phyloP scores from a whole-genome alignment of 2,797 vertebrate genomes.

The Bufotes viridis region DNA sequence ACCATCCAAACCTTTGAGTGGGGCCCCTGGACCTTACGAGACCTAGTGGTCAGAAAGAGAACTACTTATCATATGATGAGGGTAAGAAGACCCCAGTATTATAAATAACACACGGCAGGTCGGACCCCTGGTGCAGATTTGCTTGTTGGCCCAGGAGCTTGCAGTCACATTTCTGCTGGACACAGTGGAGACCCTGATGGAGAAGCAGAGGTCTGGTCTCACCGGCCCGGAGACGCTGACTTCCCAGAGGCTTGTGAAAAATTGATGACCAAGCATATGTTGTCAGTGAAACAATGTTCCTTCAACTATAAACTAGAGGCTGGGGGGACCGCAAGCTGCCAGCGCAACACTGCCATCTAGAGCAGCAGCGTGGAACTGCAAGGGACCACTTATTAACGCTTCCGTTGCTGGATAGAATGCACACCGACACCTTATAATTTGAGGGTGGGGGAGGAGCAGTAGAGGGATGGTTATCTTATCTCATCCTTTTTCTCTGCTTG shows the following conservation, averaged over 20 bases:
- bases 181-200: neutral
- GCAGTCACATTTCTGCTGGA: neutral
- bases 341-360: conserved; percentile 48
- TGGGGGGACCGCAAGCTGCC: neutral
- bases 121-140: too few relatives aligned
- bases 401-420: neutral
- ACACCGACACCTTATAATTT: neutral
- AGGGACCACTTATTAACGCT: neutral
- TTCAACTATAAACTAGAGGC: neutral
- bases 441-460: neutral
- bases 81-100: too few relatives aligned
- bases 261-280: conserved; percentile 60
- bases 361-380: neutral
- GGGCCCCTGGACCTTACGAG: too few relatives aligned
- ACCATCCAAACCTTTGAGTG: too few relatives aligned
- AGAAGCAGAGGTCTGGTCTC: neutral
- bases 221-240: fast-evolving
- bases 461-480: too few relatives aligned
- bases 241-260: conserved; percentile 44
- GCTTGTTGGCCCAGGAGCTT: too few relatives aligned
- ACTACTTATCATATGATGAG: too few relatives aligned
- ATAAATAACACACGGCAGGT: too few relatives aligned
- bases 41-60: too few relatives aligned
- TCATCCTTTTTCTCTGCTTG: too few relatives aligned
- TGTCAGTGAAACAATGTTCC: conserved; percentile 19